phyloP scores from a whole-genome alignment of 35 echinoderm and acorn worm genomes.

The Heliocidaris tuberculata region DNA sequence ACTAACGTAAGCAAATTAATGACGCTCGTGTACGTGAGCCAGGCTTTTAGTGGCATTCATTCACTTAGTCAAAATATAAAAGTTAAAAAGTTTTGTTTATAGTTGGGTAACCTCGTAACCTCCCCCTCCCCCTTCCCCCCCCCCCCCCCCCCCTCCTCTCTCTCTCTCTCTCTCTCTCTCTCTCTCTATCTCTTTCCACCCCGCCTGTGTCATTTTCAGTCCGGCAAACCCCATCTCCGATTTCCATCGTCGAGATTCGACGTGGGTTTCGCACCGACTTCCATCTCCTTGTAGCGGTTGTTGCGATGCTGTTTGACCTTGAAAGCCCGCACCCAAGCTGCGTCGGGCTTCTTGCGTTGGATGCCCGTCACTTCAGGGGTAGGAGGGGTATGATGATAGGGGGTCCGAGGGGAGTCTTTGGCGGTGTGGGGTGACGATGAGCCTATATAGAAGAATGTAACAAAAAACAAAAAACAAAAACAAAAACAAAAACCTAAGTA shows the following conservation, averaged over 20 bases:
- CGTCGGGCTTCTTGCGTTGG: background rate
- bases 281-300: constrained; percentile 31
- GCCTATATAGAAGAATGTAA: background rate
- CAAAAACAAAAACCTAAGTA: no score
- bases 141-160: no score
- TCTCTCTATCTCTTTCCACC: no score
- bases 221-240: background rate
- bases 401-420: background rate
- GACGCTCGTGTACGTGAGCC: no score
- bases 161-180: no score
- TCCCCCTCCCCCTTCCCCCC: no score
- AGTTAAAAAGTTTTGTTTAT: no score
- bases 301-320: constrained; percentile 42
- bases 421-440: background rate
- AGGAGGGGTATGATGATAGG: background rate
- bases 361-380: constrained; percentile 17
- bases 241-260: background rate
- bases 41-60: no score
- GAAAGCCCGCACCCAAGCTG: constrained; percentile 30
- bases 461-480: no score
- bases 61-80: no score
- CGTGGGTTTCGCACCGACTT: background rate
- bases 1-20: no score
- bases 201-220: background rate
- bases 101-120: no score